Evolutionary conservation across 2,888 invertebrate genomes (phyloP).

Genomic region (Latrodectus hesperus): DNA sequence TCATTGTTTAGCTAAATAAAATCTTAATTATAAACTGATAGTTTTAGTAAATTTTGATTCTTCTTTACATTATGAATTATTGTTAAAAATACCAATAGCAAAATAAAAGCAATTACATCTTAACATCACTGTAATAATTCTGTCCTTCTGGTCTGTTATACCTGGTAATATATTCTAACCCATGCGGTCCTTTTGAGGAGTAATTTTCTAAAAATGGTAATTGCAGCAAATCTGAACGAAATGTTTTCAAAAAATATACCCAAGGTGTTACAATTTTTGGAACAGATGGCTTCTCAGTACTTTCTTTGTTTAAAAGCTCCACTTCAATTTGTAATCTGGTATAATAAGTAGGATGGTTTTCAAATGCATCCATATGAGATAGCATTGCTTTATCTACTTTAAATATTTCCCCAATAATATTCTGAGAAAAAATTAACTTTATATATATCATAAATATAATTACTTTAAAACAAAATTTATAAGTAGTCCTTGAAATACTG

Average conservation of each 20-base stretch:
- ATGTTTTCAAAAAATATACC: slow-evolving; percentile 87
- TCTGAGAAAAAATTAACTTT: slow-evolving; percentile 73
- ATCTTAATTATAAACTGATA: too few relatives aligned
- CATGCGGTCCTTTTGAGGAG: slow-evolving; percentile 80
- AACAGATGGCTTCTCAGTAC: neutral
- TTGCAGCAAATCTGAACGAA: slow-evolving; percentile 80
- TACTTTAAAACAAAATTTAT: too few relatives aligned
- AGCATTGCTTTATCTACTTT: slow-evolving; percentile 87
- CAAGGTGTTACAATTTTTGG: slow-evolving; percentile 77
- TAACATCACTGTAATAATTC: slow-evolving; percentile 39
- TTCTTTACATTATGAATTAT: too few relatives aligned
- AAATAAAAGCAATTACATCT: slow-evolving; percentile 6
- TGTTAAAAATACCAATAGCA: too few relatives aligned
- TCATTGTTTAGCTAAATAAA: too few relatives aligned
- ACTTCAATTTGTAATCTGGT: slow-evolving; percentile 81
- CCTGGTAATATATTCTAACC: slow-evolving; percentile 84
- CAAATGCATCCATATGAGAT: slow-evolving; percentile 83
- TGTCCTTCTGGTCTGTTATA: slow-evolving; percentile 75
- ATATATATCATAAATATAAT: too few relatives aligned
- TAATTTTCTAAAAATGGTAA: slow-evolving; percentile 80
- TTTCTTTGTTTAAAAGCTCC: slow-evolving; percentile 71
- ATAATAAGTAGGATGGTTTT: slow-evolving; percentile 89
- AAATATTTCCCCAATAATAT: slow-evolving; percentile 86
- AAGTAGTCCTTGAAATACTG: too few relatives aligned
- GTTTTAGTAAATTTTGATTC: too few relatives aligned